phyloP scores from a whole-genome alignment of 2,113 vertebrate genomes.

The Cinclus cinclus region DNA sequence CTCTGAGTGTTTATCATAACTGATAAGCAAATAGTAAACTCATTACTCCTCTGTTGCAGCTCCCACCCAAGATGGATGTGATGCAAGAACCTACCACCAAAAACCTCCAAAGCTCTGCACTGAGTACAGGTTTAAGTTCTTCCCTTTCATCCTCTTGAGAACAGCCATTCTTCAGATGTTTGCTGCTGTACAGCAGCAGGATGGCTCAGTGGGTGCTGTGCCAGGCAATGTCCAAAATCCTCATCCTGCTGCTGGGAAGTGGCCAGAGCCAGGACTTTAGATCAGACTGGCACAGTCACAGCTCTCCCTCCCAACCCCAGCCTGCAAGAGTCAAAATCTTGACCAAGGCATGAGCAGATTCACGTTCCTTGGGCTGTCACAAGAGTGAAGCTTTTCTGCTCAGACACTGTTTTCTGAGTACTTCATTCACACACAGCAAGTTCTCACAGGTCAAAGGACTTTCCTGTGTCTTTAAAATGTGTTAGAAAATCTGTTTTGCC shows the following conservation, averaged over 20 bases:
- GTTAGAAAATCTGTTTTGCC: neutral
- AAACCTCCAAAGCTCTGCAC: neutral
- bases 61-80: neutral
- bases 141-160: neutral
- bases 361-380: neutral
- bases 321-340: neutral
- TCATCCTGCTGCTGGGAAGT: neutral
- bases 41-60: neutral
- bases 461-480: neutral
- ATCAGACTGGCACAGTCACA: rapidly evolving
- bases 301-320: neutral
- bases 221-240: neutral
- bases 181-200: neutral
- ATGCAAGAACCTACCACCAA: rapidly evolving
- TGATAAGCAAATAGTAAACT: slow-evolving; percentile 8
- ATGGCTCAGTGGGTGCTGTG: neutral
- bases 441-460: neutral
- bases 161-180: neutral
- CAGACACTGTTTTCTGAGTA: neutral
- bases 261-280: neutral
- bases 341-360: neutral
- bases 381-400: neutral
- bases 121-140: neutral
- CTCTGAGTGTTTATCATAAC: neutral
- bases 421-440: neutral